Conservation (phyloP, 2,888 invertebrate species). For the Dryadula phaetusa region DNA sequence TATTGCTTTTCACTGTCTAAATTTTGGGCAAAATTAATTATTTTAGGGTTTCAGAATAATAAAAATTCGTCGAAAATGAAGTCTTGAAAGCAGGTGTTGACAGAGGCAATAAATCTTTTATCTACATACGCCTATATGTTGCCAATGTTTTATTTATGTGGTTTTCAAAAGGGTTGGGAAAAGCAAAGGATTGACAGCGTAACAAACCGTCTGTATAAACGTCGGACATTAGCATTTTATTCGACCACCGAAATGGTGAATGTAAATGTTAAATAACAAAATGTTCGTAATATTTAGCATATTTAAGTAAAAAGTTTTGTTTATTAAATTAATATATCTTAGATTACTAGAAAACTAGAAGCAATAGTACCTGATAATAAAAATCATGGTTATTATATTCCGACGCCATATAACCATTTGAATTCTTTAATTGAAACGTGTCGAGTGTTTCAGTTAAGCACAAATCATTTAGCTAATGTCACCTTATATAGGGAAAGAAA, state of each 20-base stretch:
- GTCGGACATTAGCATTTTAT: slow-evolving; percentile 14
- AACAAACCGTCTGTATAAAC: slow-evolving; percentile 23
- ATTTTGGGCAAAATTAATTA: neutral
- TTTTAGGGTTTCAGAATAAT: neutral
- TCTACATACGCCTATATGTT: neutral
- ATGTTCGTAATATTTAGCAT: neutral
- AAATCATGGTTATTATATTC: no score
- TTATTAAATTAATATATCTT: no score
- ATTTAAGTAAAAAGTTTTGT: neutral
- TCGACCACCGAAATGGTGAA: neutral
- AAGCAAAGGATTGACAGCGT: slow-evolving; percentile 12
- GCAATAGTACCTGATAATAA: no score
- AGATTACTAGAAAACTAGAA: no score
- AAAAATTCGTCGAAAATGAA: neutral
- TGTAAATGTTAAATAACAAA: neutral
- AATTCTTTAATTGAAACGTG: no score
- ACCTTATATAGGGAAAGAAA: no score
- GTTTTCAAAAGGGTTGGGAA: slow-evolving; percentile 10
- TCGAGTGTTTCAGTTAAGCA: no score
- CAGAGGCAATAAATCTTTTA: slow-evolving; percentile 11
- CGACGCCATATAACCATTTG: no score
- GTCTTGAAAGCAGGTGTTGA: slow-evolving; percentile 3
- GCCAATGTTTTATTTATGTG: slow-evolving; percentile 17
- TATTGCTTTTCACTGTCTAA: no score
- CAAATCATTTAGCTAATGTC: no score